Evolutionary conservation across 2,113 vertebrate species (phyloP).

Genomic region (Brienomyrus brachyistius): DNA sequence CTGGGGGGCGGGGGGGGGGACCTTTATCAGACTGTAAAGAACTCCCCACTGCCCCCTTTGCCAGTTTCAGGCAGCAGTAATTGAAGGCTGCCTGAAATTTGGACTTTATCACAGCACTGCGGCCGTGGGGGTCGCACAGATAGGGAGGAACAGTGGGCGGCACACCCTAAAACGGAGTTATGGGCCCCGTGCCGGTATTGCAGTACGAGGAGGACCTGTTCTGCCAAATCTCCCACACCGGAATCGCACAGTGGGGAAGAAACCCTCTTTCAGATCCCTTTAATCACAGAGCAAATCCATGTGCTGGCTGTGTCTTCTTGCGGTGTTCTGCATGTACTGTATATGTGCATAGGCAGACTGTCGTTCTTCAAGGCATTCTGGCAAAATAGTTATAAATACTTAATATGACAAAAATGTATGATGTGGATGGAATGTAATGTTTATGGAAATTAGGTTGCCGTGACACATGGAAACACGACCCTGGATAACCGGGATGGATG

Average conservation of each 20-base stretch:
- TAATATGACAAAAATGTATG: background rate
- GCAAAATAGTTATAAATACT: background rate
- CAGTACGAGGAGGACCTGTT: background rate
- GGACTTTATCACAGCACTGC: background rate
- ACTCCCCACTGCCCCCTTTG: background rate
- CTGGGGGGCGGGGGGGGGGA: background rate
- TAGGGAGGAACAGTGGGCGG: background rate
- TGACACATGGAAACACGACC: background rate
- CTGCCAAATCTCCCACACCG: conserved; percentile 2
- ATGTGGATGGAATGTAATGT: background rate
- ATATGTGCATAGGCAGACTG: background rate
- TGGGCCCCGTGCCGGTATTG: background rate
- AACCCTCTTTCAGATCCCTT: background rate
- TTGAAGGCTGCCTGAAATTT: conserved; percentile 2
- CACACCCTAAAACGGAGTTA: background rate
- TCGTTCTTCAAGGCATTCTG: background rate
- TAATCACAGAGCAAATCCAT: background rate
- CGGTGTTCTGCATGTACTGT: background rate
- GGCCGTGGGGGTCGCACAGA: background rate
- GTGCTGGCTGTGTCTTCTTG: background rate
- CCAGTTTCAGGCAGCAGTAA: background rate
- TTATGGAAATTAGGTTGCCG: background rate
- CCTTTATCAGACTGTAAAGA: background rate
- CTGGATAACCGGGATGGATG: background rate
- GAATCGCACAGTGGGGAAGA: background rate